Conservation (phyloP, 2,797 vertebrate species). For the Gymnothorax reevesii region DNA sequence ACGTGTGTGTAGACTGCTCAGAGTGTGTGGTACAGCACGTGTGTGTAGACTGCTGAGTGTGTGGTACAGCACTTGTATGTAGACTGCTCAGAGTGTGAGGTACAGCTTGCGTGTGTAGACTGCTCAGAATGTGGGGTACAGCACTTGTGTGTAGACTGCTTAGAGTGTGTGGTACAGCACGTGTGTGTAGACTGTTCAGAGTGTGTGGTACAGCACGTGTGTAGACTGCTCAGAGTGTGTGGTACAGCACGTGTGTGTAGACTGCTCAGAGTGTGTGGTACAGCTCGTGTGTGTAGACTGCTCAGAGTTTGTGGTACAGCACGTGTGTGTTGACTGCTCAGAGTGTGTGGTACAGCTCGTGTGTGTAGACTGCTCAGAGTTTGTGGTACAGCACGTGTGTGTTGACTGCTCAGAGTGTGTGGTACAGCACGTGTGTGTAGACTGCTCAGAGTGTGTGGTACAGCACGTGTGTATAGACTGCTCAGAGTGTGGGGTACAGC, state of each 20-base stretch:
- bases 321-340: neutral
- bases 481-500: no score
- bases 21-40: neutral
- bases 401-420: neutral
- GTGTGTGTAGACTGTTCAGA: neutral
- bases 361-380: no score
- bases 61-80: no score
- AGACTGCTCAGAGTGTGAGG: neutral
- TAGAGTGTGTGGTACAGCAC: neutral
- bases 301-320: neutral
- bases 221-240: neutral
- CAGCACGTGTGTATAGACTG: neutral
- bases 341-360: no score
- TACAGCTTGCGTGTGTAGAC: neutral
- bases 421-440: no score
- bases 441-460: neutral
- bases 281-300: no score
- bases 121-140: no score
- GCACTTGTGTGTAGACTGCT: no score
- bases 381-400: neutral
- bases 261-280: no score
- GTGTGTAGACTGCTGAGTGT: neutral
- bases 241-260: neutral
- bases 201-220: no score
- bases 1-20: no score